Evolutionary conservation across 2,888 invertebrate genomes (phyloP).

Genomic region (Octonoba sinensis): DNA sequence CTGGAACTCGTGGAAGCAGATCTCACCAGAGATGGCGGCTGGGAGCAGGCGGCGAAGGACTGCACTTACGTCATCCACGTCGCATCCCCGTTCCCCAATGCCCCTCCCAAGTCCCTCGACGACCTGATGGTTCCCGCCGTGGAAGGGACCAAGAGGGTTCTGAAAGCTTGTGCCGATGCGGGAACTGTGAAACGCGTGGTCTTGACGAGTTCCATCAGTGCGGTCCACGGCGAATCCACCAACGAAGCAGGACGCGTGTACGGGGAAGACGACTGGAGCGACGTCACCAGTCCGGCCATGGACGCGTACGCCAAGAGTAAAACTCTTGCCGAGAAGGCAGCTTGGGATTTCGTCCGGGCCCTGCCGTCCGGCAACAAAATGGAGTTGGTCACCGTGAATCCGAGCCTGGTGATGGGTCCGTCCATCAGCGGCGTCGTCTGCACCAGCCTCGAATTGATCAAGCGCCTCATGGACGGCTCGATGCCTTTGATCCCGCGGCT

Average conservation of each 20-base stretch:
- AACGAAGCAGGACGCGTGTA: constrained; percentile 68
- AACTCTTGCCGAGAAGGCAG: constrained; percentile 73
- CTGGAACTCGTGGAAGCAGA: constrained; percentile 74
- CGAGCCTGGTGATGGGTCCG: constrained; percentile 73
- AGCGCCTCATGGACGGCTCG: constrained; percentile 69
- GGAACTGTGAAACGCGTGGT: constrained; percentile 73
- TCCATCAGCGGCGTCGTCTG: constrained; percentile 68
- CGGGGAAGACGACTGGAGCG: constrained; percentile 71
- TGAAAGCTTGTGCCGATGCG: constrained; percentile 72
- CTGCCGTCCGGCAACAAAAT: constrained; percentile 70
- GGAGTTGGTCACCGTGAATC: constrained; percentile 73
- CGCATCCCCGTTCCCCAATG: constrained; percentile 72
- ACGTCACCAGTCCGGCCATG: constrained; percentile 67
- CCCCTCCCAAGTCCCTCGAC: constrained; percentile 69
- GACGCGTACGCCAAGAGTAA: constrained; percentile 72
- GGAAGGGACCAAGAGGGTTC: constrained; percentile 73
- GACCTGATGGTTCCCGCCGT: constrained; percentile 73
- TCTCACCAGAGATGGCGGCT: constrained; percentile 71
- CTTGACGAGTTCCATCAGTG: constrained; percentile 73
- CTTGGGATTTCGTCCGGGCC: constrained; percentile 73
- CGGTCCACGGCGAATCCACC: constrained; percentile 70
- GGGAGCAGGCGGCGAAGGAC: constrained; percentile 71
- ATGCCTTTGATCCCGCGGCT: constrained; percentile 69
- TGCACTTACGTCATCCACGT: constrained; percentile 72
- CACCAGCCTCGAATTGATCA: constrained; percentile 64